Conservation (phyloP, 2,113 vertebrate genomes). For the Xiphophorus hellerii region DNA sequence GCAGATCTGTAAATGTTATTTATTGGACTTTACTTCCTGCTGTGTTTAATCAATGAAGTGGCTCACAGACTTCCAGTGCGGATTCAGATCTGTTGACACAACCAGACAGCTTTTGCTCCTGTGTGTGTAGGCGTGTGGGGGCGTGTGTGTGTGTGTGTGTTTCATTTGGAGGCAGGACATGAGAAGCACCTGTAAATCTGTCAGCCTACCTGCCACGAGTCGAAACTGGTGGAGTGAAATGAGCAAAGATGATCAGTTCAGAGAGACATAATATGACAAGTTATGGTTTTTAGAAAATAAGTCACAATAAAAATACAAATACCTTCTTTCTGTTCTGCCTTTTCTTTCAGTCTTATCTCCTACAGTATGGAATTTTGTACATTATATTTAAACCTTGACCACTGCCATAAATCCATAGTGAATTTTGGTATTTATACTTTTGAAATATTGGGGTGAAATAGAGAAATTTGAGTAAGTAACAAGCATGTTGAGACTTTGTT, state of each 20-base stretch:
- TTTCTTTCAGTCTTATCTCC: too few species aligned
- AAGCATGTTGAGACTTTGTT: neutral
- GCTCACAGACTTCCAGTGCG: conserved; percentile 36
- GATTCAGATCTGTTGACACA: conserved; percentile 68
- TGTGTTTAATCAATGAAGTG: conserved; percentile 74
- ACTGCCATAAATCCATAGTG: too few species aligned
- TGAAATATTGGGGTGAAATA: too few species aligned
- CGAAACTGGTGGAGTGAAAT: conserved; percentile 56
- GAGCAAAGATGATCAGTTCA: conserved; percentile 4
- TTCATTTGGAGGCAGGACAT: conserved; percentile 41
- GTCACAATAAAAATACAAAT: too few species aligned
- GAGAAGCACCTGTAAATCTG: conserved; percentile 73
- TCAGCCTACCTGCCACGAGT: conserved; percentile 62
- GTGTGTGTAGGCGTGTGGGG: neutral
- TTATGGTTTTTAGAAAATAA: too few species aligned
- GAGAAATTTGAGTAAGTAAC: too few species aligned
- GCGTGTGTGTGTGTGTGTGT: conserved; percentile 1
- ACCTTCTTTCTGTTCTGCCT: too few species aligned
- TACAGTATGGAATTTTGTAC: too few species aligned
- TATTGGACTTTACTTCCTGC: conserved; percentile 67
- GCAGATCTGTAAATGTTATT: conserved; percentile 62
- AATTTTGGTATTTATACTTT: too few species aligned
- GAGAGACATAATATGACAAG: too few species aligned
- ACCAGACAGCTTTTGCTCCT: conserved; percentile 33
- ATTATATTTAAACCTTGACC: too few species aligned